Percentiles rank a stretch among this genome's conserved stretches.
These are phyloP conservation scores for Drosophila kikkawai DNA, from an alignment of 1,140 invertebrate species.

Conservation along the genomic window DNA sequence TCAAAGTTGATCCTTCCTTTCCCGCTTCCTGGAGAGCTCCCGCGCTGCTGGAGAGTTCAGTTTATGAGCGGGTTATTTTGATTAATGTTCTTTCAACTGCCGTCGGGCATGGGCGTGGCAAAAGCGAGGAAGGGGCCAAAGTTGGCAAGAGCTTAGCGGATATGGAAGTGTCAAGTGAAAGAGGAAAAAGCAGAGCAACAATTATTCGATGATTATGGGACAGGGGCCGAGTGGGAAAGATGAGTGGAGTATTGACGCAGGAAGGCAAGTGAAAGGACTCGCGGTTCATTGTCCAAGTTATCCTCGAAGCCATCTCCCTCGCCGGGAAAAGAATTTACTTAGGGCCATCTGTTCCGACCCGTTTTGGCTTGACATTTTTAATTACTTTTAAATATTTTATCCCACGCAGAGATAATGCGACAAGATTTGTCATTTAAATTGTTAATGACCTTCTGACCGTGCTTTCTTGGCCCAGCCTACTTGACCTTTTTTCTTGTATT, in stretches of 20 bases:
- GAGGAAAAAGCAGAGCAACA: constrained; percentile 37
- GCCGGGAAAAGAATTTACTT: constrained; percentile 13
- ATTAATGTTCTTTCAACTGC: constrained; percentile 59
- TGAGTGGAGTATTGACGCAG: constrained; percentile 13
- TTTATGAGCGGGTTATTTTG: constrained; percentile 63
- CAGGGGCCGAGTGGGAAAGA: not conserved
- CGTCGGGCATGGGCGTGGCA: constrained; percentile 14
- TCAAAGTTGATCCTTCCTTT: constrained; percentile 36
- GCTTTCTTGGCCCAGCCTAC: constrained; percentile 1
- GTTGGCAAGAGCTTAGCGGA: constrained; percentile 35
- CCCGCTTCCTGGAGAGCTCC: constrained; percentile 2
- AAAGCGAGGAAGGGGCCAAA: not conserved
- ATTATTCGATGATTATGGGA: constrained; percentile 26
- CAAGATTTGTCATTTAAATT: constrained; percentile 55
- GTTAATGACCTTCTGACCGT: constrained; percentile 41
- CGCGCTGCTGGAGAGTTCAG: constrained; percentile 28
- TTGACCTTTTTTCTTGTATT: constrained; percentile 26
- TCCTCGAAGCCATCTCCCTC: constrained; percentile 13
- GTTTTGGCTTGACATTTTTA: constrained; percentile 57
- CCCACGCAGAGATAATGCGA: constrained; percentile 19
- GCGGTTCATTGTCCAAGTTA: constrained; percentile 16
- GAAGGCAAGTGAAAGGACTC: constrained; percentile 4
- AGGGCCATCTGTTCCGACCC: constrained; percentile 16
- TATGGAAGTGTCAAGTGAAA: constrained; percentile 29
- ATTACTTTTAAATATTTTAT: constrained; percentile 59